These are phyloP conservation scores for Pterois miles DNA, from an alignment of 2,797 vertebrate species.

Conservation along the genomic window DNA sequence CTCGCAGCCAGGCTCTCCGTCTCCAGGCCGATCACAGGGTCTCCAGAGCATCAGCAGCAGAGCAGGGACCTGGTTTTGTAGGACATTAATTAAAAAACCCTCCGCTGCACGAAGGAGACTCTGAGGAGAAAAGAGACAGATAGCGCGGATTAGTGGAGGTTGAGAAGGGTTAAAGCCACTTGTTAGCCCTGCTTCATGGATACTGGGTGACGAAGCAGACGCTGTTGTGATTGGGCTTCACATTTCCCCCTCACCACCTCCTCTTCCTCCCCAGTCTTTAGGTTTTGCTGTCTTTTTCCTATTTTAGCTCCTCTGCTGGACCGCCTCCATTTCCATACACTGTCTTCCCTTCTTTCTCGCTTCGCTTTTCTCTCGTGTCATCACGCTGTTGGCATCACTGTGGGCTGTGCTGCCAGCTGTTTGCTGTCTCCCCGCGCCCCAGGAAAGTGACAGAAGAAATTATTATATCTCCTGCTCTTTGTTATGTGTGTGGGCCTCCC, in stretches of 20 bases:
- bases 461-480: conserved; percentile 53
- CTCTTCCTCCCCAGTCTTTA: conserved; percentile 8
- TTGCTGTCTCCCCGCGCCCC: conserved; percentile 61
- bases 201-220: conserved; percentile 26
- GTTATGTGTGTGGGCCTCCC: conserved; percentile 19
- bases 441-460: conserved; percentile 73
- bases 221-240: conserved; percentile 6
- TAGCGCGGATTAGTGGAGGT: conserved; percentile 16
- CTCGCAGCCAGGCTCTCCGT: neutral
- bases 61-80: conserved; percentile 26
- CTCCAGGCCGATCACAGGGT: conserved; percentile 21
- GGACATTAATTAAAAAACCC: conserved; percentile 67
- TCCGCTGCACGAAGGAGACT: conserved; percentile 39
- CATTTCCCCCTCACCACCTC: conserved; percentile 4
- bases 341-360: conserved; percentile 15
- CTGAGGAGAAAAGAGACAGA: conserved; percentile 47
- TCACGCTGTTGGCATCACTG: conserved; percentile 47
- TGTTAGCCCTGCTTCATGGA: conserved; percentile 37
- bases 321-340: conserved; percentile 9
- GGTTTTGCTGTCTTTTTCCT: conserved; percentile 16
- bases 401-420: conserved; percentile 69
- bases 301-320: conserved; percentile 40
- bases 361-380: conserved; percentile 37
- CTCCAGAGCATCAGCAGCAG: conserved; percentile 33
- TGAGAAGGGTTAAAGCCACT: conserved; percentile 36